Base-by-base conservation (phyloP, 2,113 vertebrate genomes). In the Pelvicachromis taeniatus region DNA sequence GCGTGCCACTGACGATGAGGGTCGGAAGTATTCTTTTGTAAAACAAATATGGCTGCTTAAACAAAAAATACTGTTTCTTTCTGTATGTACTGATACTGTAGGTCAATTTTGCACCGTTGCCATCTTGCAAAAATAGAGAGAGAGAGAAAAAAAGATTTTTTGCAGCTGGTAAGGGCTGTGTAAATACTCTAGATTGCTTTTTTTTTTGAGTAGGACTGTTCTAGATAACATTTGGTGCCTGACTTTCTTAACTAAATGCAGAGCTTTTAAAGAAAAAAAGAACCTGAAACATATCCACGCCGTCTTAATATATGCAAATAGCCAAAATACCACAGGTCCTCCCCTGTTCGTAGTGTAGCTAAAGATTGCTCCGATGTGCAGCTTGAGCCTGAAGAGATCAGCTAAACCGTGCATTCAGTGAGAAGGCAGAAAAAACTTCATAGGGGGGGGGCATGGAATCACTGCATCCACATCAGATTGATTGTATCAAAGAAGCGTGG, bases 1-100 rank as follows among this genome's bases (percentile, higher is more conserved):
- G 90, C 65, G 70, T 85, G 91, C 93, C 85, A 80, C 91, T 89
- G 91, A 88, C 81, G 9, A 19, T 73, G 87, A 88, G 88, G 86
- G 89, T 89, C 19, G 68, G 75, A 93, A 91, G 88, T 88, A 53
- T 89, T 92, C 84, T 93, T 95, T 95, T 95, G 89, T 94, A 92
- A 93, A 91, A 94, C 88, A 93, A 90, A 92, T 90, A 94, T 85
- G 93, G 91, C 95, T 95, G 93, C 93, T 95, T 94, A 81, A 94
- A 95, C 84, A 88, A 89, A 95, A 63, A 89, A 90, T 77, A 91
- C 91, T 89, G 82, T 86, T 92, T 91, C 79, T 90, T 82, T 94
- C 87, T 94, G 85, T 94, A 92, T 94, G 92, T 93, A 94, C 88
- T 93, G 90, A 95, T 93, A 94, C 91, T 93, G 91, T 94, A 90